Base-by-base conservation (phyloP, 2,888 invertebrate genomes). In the Erebia ligea region DNA sequence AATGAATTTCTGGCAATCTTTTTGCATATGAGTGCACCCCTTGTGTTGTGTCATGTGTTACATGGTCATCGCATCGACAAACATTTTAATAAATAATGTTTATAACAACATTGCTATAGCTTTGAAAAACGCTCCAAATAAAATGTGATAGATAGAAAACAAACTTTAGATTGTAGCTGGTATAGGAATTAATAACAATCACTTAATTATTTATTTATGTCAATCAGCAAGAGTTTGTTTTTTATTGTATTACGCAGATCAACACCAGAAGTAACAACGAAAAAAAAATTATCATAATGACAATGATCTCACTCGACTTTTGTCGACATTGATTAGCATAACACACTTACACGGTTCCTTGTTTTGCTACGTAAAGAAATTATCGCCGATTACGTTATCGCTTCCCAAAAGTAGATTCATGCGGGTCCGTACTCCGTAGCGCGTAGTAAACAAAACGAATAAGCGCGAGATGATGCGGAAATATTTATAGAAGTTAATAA, bases 231-330 rank as follows among this genome's bases (percentile, higher is more conserved):
- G 59, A 42, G 40, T 71, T 71, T 63, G 25, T 42, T 69, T 67
- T 62, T 56, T 19, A 62, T 62, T 74, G 62, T 69, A 62, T 70
- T 19, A 52, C 70, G 68, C 68, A 70, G 52, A 72, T 68, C 50
- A 67, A 17, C 48, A 69, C 58, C 65, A 74, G 70, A 70, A 57
- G 56, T 57, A 58, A 64, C 19, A 67, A 68, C 64, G 66, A 67
- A 82, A 81, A 79, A 25, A 45, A 81, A 82, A 84, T 86, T 87
- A 90, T 88, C 86, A 82, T 84, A 84, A 83, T 82, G 88, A 89
- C 87, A 90, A 89, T 89, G 86, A 91, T 89, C 89, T 90, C 82
- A 81, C 80, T 85, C 85, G 85, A 86, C 86, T 85, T 79, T 79
- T 82, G 78, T 80, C 81, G 81, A 81, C 82, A 80, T 83, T 85